phyloP scores from a whole-genome alignment of 2,888 invertebrate genomes.

The Eugnorisma glareosa region DNA sequence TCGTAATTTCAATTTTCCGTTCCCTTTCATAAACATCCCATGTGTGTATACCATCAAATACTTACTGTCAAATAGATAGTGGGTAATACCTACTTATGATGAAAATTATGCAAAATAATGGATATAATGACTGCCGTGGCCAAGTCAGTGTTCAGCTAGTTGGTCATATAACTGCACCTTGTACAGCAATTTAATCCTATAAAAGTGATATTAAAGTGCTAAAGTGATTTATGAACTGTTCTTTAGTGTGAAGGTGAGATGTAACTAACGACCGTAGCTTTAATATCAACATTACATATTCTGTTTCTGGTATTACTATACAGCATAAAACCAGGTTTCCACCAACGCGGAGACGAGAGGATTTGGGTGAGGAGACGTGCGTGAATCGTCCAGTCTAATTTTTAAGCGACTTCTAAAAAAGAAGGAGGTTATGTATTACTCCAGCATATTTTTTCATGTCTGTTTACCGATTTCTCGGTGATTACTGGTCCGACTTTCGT shows the following conservation, averaged over 20 bases:
- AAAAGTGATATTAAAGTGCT: constrained; percentile 7
- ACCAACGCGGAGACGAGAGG: background rate
- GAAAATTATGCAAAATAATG: constrained; percentile 7
- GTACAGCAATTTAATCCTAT: constrained; percentile 15
- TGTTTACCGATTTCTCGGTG: too few species aligned
- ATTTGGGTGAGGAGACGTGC: background rate
- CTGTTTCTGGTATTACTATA: background rate
- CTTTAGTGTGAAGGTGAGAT: constrained; percentile 13
- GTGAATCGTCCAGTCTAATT: background rate
- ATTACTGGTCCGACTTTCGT: too few species aligned
- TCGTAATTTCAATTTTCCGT: background rate
- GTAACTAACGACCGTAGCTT: constrained; percentile 12
- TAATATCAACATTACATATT: background rate
- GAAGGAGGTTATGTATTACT: too few species aligned
- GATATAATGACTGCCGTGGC: background rate
- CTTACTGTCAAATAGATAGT: background rate
- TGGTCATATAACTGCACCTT: background rate
- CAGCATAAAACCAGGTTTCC: background rate
- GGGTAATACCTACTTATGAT: background rate
- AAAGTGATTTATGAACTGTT: constrained; percentile 25
- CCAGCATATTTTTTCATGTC: too few species aligned
- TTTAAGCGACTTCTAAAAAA: background rate
- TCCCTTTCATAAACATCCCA: background rate
- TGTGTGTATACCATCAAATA: too few species aligned
- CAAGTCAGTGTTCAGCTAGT: background rate